phyloP scores from a whole-genome alignment of 2,797 vertebrate genomes.

The Sebastes dallii region DNA sequence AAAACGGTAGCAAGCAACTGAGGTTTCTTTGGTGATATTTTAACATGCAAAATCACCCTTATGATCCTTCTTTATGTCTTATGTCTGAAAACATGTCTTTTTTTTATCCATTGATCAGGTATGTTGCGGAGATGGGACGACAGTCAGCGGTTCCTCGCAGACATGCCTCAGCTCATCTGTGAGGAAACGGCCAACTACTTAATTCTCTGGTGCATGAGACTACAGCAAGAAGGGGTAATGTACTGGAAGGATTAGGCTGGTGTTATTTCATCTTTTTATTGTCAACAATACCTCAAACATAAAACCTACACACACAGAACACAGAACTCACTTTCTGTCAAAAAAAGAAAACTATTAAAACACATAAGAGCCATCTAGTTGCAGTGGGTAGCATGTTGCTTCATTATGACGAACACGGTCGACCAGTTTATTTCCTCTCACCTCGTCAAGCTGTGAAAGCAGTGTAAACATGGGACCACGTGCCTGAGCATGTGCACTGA shows the following conservation, averaged over 20 bases:
- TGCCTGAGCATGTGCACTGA: neutral
- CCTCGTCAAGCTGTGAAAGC: neutral
- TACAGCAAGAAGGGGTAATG: constrained; percentile 93
- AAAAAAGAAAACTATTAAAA: neutral
- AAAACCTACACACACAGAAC: neutral
- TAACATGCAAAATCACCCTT: neutral
- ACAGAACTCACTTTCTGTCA: neutral
- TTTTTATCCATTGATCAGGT: constrained; percentile 76
- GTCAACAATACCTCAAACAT: neutral
- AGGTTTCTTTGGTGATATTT: neutral
- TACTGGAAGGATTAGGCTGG: neutral
- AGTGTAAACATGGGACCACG: neutral
- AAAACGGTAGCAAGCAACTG: neutral
- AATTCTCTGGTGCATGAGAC: constrained; percentile 94
- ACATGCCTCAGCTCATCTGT: constrained; percentile 93
- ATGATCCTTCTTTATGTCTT: neutral
- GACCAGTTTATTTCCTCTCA: neutral
- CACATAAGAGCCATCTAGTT: neutral
- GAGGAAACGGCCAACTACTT: constrained; percentile 95
- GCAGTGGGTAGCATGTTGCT: neutral
- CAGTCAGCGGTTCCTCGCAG: constrained; percentile 94
- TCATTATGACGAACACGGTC: neutral
- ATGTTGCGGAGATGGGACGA: constrained; percentile 98
- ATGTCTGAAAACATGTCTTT: neutral
- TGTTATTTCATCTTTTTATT: accelerated